phyloP scores from a whole-genome alignment of 2,888 invertebrate species.

The Pterostichus niger region DNA sequence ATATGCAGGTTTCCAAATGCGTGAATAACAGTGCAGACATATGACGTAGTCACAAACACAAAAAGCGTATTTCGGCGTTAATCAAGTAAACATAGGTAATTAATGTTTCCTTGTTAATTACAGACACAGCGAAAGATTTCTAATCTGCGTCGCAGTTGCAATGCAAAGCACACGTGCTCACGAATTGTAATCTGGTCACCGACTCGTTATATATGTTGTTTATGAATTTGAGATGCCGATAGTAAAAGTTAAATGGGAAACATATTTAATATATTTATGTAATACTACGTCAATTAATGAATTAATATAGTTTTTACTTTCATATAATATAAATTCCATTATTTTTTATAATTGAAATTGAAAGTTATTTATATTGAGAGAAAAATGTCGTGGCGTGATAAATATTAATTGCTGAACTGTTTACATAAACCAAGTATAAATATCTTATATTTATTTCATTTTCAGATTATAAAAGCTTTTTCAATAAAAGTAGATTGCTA shows the following conservation, averaged over 20 bases:
- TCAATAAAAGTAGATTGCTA: too few relatives aligned
- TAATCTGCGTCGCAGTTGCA: conserved; percentile 15
- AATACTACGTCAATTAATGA: conserved; percentile 47
- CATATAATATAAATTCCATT: conserved; percentile 31
- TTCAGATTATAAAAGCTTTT: too few relatives aligned
- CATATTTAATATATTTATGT: conserved; percentile 49
- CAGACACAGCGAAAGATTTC: conserved; percentile 38
- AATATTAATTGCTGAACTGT: not conserved
- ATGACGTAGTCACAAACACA: not conserved
- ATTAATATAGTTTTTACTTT: conserved; percentile 52
- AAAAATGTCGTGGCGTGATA: not conserved
- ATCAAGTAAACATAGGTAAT: conserved; percentile 49
- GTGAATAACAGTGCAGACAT: not conserved
- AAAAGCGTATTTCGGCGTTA: conserved; percentile 44
- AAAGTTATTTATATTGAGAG: conserved; percentile 19
- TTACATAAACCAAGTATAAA: too few relatives aligned
- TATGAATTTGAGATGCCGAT: conserved; percentile 34
- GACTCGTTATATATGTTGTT: conserved; percentile 51
- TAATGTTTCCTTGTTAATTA: conserved; percentile 55
- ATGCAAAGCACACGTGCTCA: conserved; percentile 48
- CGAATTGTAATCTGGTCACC: conserved; percentile 47
- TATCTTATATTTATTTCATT: too few relatives aligned
- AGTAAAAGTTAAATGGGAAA: conserved; percentile 50
- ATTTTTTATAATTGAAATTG: conserved; percentile 23
- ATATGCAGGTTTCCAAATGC: not conserved